Evolutionary conservation across 2,888 invertebrate species (phyloP).

Genomic region (Leptinotarsa rubiginosa): DNA sequence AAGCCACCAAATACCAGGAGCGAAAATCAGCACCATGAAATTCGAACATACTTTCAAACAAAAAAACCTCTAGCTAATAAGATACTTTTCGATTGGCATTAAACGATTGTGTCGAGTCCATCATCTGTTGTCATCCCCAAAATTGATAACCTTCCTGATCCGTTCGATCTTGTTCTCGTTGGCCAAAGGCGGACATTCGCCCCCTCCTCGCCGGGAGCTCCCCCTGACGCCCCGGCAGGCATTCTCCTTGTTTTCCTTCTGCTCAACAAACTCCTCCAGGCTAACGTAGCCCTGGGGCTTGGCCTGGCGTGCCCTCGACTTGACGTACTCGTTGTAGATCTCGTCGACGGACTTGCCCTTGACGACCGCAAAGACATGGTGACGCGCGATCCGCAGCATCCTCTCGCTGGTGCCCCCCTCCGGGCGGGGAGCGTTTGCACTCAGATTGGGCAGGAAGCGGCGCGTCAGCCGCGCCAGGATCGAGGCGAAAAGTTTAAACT

Average conservation of each 20-base stretch:
- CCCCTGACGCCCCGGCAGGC: not conserved
- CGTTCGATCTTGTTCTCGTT: conserved; percentile 56
- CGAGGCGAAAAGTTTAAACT: conserved; percentile 79
- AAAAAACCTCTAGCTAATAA: no score
- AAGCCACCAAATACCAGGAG: not conserved
- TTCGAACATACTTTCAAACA: no score
- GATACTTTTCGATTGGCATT: no score
- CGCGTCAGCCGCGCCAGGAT: conserved; percentile 76
- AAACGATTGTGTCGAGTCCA: not conserved
- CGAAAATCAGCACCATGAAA: not conserved
- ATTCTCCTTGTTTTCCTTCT: conserved; percentile 57
- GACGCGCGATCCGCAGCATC: conserved; percentile 77
- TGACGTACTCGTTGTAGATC: conserved; percentile 66
- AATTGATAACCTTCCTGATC: conserved; percentile 61
- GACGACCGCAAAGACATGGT: conserved; percentile 74
- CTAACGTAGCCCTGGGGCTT: conserved; percentile 68
- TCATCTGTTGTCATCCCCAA: conserved; percentile 55
- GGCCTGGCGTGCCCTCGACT: conserved; percentile 60
- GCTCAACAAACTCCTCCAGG: conserved; percentile 9
- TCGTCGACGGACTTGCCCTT: conserved; percentile 76
- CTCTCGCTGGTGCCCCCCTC: conserved; percentile 77
- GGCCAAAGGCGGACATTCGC: not conserved
- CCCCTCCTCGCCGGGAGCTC: conserved; percentile 25
- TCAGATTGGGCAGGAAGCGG: conserved; percentile 72
- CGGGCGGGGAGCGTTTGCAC: conserved; percentile 65